phyloP scores from a whole-genome alignment of 2,113 vertebrate species.

The Heloderma charlesbogerti region DNA sequence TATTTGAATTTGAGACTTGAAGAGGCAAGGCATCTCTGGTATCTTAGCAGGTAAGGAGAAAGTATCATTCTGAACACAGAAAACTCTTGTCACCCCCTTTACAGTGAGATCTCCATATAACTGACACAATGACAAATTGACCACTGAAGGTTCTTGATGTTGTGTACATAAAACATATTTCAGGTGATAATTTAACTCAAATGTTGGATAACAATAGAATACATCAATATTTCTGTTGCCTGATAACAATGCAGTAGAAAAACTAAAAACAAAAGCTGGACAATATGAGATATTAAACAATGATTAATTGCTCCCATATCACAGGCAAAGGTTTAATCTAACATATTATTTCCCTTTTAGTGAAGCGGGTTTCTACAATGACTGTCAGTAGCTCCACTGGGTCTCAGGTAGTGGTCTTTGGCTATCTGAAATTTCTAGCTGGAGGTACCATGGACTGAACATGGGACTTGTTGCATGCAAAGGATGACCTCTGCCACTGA shows the following conservation, averaged over 20 bases:
- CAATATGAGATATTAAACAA: not conserved
- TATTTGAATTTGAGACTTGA: not conserved
- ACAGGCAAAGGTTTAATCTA: not conserved
- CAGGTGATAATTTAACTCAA: not conserved
- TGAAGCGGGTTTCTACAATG: not conserved
- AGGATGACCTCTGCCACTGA: too few relatives aligned
- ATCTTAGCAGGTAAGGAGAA: not conserved
- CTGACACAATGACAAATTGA: not conserved
- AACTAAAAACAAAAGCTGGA: not conserved
- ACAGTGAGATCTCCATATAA: not conserved
- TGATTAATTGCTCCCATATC: conserved; percentile 14
- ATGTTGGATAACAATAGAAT: conserved; percentile 5
- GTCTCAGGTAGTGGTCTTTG: not conserved
- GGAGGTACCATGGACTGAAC: not conserved
- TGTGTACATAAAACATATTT: conserved; percentile 11
- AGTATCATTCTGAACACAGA: not conserved
- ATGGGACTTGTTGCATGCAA: not conserved
- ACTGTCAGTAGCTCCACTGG: not conserved
- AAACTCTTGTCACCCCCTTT: not conserved
- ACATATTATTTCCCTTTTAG: not conserved
- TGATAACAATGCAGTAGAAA: conserved; percentile 9
- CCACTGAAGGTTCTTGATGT: not conserved
- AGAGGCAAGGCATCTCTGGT: not conserved
- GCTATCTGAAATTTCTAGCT: not conserved
- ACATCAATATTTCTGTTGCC: conserved; percentile 1